A percentile compares a stretch with the other conserved stretches of the same genome.
These are phyloP conservation scores for Stegophylla sp. DNA, from an alignment of 2,888 invertebrate species.

Conservation along the genomic window DNA sequence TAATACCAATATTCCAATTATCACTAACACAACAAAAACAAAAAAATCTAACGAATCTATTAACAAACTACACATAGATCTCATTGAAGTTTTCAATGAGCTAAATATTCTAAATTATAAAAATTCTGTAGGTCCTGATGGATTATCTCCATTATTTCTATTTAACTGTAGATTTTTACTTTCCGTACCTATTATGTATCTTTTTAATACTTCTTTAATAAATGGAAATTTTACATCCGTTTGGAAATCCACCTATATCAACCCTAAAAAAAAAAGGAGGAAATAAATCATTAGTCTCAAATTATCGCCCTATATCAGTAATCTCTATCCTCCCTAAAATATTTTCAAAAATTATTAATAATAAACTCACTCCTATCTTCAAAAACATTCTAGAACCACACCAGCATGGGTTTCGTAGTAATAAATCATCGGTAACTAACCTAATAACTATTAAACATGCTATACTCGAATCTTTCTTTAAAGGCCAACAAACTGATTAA, in stretches of 20 bases:
- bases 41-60: neutral
- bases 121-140: neutral
- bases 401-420: neutral
- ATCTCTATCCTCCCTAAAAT: neutral
- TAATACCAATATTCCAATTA: neutral
- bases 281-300: neutral
- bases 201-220: neutral
- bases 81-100: neutral
- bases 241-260: neutral
- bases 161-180: neutral
- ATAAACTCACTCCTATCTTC: neutral
- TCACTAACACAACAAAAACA: neutral
- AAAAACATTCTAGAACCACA: neutral
- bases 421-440: neutral
- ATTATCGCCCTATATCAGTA: neutral
- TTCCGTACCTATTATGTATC: neutral
- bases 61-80: too few species aligned
- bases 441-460: neutral
- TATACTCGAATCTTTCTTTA: neutral
- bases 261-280: neutral
- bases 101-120: neutral
- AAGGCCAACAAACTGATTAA: too few species aligned
- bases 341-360: conserved; percentile 2
- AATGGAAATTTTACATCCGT: too few species aligned
- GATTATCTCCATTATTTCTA: neutral